phyloP scores from a whole-genome alignment of 1,140 invertebrate species.

The Phenacoccus solenopsis region DNA sequence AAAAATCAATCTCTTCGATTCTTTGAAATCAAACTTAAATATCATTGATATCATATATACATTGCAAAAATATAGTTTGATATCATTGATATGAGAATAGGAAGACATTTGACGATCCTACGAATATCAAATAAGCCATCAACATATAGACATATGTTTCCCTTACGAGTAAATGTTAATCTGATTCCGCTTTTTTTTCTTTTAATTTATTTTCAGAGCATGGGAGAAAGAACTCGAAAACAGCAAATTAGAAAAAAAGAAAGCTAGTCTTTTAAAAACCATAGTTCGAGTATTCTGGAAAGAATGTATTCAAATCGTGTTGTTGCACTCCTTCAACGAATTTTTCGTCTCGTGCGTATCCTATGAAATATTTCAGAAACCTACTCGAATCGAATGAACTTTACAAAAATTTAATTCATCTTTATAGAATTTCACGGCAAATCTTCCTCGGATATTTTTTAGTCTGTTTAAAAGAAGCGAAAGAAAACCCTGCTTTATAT shows the following conservation, averaged over 20 bases:
- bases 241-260: background rate
- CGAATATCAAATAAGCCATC: too few relatives aligned
- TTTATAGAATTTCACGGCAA: background rate
- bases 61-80: too few relatives aligned
- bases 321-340: background rate
- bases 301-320: conserved; percentile 1
- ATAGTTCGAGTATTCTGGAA: background rate
- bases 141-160: too few relatives aligned
- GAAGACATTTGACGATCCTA: too few relatives aligned
- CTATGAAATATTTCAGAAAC: background rate
- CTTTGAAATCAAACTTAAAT: too few relatives aligned
- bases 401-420: too few relatives aligned
- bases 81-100: too few relatives aligned
- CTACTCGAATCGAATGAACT: too few relatives aligned
- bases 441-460: background rate
- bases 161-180: too few relatives aligned
- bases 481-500: background rate
- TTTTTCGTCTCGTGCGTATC: background rate
- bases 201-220: background rate
- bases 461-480: background rate
- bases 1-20: too few relatives aligned
- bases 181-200: too few relatives aligned
- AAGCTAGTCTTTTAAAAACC: conserved; percentile 1
- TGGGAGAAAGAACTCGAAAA: background rate
- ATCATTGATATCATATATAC: too few relatives aligned